These are phyloP conservation scores for Diplolepis rosae DNA, from an alignment of 2,888 invertebrate genomes.

Conservation along the genomic window DNA sequence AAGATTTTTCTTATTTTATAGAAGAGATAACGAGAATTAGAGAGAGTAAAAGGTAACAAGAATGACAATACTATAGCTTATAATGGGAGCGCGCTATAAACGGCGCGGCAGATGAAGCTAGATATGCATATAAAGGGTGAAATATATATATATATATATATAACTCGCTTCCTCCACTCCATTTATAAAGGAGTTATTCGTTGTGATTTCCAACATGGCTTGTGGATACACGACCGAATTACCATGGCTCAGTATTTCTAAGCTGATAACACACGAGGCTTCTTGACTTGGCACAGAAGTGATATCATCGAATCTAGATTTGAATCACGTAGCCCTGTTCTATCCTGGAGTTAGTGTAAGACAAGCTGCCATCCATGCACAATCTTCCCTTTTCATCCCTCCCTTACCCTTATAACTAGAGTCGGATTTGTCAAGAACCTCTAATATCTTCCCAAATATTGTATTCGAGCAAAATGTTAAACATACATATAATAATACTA, in stretches of 20 bases:
- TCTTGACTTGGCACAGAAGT: conserved; percentile 49
- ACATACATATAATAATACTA: no score
- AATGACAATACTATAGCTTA: conserved; percentile 45
- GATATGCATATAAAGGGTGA: conserved; percentile 38
- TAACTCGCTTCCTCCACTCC: conserved; percentile 27
- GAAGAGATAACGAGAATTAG: conserved; percentile 25
- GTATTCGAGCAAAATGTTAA: conserved; percentile 19
- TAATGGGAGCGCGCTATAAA: conserved; percentile 49
- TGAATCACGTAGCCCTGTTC: conserved; percentile 68
- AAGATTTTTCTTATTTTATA: background rate
- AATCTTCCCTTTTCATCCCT: conserved; percentile 32
- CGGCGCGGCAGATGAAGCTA: conserved; percentile 37
- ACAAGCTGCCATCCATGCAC: conserved; percentile 39
- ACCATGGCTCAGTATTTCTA: conserved; percentile 58
- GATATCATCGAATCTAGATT: conserved; percentile 70
- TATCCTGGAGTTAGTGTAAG: conserved; percentile 43
- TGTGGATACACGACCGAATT: conserved; percentile 48
- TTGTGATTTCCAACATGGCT: conserved; percentile 29
- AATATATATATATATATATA: conserved; percentile 37
- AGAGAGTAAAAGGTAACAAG: background rate
- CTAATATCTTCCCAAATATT: conserved; percentile 28
- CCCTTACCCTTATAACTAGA: conserved; percentile 20
- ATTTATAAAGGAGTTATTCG: conserved; percentile 17
- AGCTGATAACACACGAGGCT: conserved; percentile 45
- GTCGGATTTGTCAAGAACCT: conserved; percentile 28